A percentile compares a stretch with the other conserved stretches of the same genome.
phyloP scores from a whole-genome alignment of 2,113 vertebrate species.

The Alethe diademata region DNA sequence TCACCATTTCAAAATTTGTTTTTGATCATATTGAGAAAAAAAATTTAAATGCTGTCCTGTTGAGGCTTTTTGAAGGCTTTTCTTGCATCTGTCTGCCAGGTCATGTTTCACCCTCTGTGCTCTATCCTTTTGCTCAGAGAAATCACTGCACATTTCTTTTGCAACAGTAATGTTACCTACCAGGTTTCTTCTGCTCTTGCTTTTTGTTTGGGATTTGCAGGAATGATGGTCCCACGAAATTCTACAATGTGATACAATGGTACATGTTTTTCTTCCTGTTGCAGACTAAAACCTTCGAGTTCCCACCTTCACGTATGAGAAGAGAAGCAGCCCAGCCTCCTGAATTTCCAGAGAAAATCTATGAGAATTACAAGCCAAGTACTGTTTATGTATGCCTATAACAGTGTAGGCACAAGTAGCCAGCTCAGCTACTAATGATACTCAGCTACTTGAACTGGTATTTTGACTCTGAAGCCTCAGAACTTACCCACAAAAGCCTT shows the following conservation, averaged over 20 bases:
- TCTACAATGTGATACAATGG: background rate
- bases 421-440: background rate
- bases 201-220: background rate
- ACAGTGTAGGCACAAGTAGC: background rate
- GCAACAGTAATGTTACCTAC: background rate
- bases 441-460: background rate
- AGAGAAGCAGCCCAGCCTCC: background rate
- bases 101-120: background rate
- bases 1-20: background rate
- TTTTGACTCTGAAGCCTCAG: background rate
- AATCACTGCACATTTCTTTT: background rate
- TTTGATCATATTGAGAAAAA: background rate
- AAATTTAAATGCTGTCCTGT: background rate
- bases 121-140: background rate
- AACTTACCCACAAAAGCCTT: background rate
- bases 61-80: background rate
- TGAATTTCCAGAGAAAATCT: background rate
- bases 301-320: rapidly evolving
- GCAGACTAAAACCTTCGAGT: background rate
- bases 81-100: background rate
- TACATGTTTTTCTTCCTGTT: background rate
- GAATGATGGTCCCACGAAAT: background rate
- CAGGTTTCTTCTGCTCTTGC: background rate
- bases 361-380: background rate
- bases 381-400: rapidly evolving